Percentiles rank a stretch among this genome's conserved stretches.
Conservation (phyloP, 2,888 invertebrate species). For the Drosophila nr. fundita region DNA sequence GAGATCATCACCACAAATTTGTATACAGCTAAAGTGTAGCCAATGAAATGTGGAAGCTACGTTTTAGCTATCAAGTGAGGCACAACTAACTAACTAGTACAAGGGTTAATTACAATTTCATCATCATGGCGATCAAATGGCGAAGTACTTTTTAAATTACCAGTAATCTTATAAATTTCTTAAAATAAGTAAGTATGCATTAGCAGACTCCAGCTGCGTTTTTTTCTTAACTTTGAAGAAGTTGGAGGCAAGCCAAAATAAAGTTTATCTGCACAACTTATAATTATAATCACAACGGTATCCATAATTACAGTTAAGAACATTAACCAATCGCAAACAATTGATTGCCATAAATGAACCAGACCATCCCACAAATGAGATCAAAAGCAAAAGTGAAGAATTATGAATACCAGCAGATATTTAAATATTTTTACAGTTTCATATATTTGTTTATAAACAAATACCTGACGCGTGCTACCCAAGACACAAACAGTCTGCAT, state of each 20-base stretch:
- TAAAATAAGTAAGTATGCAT: background rate
- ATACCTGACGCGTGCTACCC: slow-evolving; percentile 58
- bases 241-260: slow-evolving; percentile 32
- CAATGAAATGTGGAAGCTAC: slow-evolving; percentile 13
- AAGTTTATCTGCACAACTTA: slow-evolving; percentile 2
- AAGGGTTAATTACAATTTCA: background rate
- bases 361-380: background rate
- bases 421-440: slow-evolving; percentile 58
- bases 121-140: background rate
- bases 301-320: slow-evolving; percentile 54
- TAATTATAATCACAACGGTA: slow-evolving; percentile 20
- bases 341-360: slow-evolving; percentile 35
- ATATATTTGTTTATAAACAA: slow-evolving; percentile 74
- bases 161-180: background rate
- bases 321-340: slow-evolving; percentile 35
- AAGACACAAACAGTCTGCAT: slow-evolving; percentile 2
- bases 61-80: slow-evolving; percentile 7
- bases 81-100: background rate
- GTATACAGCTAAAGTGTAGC: slow-evolving; percentile 19
- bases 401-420: slow-evolving; percentile 41
- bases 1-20: slow-evolving; percentile 67
- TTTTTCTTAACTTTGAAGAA: background rate
- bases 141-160: background rate
- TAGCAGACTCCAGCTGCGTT: background rate
- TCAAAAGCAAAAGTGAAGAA: slow-evolving; percentile 69